Evolutionary conservation across 2,113 vertebrate genomes (phyloP).

Genomic region (Dinomys branickii): DNA sequence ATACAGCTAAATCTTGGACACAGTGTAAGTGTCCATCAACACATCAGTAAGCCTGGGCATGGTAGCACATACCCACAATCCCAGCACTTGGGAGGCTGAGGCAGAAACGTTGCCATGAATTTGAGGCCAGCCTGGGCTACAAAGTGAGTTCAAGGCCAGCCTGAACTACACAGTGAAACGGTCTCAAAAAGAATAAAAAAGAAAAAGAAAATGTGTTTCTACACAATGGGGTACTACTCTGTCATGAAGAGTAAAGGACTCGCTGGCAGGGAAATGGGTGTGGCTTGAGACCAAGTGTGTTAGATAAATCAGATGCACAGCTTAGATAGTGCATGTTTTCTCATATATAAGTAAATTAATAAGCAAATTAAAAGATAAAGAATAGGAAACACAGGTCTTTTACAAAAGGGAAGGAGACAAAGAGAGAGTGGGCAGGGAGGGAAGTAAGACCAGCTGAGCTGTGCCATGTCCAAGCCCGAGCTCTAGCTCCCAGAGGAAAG

Average conservation of each 20-base stretch:
- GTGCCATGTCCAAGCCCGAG: rapidly evolving
- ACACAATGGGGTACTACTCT: background rate
- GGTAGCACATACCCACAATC: background rate
- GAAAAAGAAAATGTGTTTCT: background rate
- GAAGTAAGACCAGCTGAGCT: background rate
- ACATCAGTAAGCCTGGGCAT: background rate
- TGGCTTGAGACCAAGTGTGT: background rate
- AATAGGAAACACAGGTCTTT: background rate
- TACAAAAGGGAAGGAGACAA: background rate
- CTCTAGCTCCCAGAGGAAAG: background rate
- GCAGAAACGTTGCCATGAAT: background rate
- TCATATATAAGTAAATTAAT: background rate
- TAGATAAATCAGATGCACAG: background rate
- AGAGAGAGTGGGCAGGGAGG: background rate
- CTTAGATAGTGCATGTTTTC: background rate
- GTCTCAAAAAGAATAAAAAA: background rate
- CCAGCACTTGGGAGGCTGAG: background rate
- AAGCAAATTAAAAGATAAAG: background rate
- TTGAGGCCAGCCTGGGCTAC: background rate
- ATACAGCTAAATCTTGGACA: background rate
- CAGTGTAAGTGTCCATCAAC: background rate
- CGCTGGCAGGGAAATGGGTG: background rate
- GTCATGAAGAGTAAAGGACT: background rate
- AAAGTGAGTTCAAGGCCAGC: background rate
- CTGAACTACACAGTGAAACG: background rate